Conservation (phyloP, 2,113 vertebrate genomes). For the Panthera tigris region DNA sequence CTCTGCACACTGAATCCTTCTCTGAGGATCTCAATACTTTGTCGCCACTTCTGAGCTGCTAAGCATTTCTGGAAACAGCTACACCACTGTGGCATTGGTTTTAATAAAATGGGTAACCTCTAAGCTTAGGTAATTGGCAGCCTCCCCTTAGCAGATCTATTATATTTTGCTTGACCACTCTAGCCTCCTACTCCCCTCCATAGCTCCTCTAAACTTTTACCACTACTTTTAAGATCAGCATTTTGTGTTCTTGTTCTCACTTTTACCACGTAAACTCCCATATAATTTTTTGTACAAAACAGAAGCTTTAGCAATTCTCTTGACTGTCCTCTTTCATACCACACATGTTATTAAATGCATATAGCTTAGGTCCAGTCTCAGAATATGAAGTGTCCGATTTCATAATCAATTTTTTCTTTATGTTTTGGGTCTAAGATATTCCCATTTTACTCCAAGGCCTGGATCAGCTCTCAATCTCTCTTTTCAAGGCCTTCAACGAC, state of each 20-base stretch:
- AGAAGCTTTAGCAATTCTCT: background rate
- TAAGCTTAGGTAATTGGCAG: background rate
- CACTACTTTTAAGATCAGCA: background rate
- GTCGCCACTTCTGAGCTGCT: background rate
- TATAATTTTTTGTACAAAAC: background rate
- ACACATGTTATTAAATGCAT: background rate
- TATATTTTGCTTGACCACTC: background rate
- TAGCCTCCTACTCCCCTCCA: background rate
- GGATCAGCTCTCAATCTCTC: background rate
- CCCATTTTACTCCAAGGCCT: background rate
- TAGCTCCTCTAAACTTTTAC: background rate
- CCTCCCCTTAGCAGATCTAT: background rate
- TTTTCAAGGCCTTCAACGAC: background rate
- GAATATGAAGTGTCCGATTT: background rate
- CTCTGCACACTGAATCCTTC: background rate
- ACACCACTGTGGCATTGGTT: background rate
- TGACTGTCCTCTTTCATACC: background rate
- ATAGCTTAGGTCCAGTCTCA: background rate
- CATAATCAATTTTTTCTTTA: background rate
- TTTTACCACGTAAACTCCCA: background rate
- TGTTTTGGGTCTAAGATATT: background rate
- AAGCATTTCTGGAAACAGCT: background rate
- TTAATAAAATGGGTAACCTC: background rate
- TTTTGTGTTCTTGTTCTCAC: background rate
- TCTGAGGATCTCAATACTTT: background rate